Percentiles rank a stretch among this genome's conserved stretches.
phyloP scores from a whole-genome alignment of 2,888 invertebrate genomes.

The Drosophila atripex region DNA sequence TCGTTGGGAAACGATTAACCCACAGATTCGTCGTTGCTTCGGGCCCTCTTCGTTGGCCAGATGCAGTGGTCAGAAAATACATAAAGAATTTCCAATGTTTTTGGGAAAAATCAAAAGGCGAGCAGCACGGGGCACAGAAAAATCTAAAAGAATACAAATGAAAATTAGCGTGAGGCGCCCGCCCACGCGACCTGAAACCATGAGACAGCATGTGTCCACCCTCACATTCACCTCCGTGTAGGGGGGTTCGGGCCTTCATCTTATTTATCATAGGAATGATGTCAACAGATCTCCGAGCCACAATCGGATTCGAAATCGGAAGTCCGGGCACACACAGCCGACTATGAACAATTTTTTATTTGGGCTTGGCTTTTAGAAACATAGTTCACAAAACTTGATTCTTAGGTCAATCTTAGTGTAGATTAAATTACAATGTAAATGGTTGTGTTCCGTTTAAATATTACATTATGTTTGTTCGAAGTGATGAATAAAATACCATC shows the following conservation, averaged over 20 bases:
- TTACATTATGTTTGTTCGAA: constrained; percentile 7
- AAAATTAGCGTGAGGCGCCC: constrained; percentile 62
- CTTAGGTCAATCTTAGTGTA: constrained; percentile 43
- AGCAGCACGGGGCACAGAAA: constrained; percentile 3
- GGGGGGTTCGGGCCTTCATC: constrained; percentile 17
- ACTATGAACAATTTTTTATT: constrained; percentile 33
- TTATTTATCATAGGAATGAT: constrained; percentile 47
- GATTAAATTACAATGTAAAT: constrained; percentile 32
- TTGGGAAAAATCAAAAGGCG: constrained; percentile 35
- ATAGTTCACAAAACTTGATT: constrained; percentile 27
- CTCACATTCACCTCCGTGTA: constrained; percentile 11
- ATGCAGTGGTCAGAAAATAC: constrained; percentile 60
- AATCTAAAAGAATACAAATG: constrained; percentile 46
- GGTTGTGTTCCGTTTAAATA: constrained; percentile 17
- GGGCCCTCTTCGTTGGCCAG: constrained; percentile 37
- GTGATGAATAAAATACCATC: constrained; percentile 20
- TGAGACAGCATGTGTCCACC: constrained; percentile 40
- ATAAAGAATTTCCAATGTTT: constrained; percentile 27
- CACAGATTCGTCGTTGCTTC: constrained; percentile 43
- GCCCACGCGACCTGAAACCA: constrained; percentile 44
- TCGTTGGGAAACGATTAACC: constrained; percentile 59
- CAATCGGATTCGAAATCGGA: neutral
- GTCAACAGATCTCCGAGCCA: constrained; percentile 32
- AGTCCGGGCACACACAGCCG: neutral
- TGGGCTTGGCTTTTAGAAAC: constrained; percentile 30